phyloP scores from a whole-genome alignment of 2,797 vertebrate genomes.

The Lateolabrax maculatus region DNA sequence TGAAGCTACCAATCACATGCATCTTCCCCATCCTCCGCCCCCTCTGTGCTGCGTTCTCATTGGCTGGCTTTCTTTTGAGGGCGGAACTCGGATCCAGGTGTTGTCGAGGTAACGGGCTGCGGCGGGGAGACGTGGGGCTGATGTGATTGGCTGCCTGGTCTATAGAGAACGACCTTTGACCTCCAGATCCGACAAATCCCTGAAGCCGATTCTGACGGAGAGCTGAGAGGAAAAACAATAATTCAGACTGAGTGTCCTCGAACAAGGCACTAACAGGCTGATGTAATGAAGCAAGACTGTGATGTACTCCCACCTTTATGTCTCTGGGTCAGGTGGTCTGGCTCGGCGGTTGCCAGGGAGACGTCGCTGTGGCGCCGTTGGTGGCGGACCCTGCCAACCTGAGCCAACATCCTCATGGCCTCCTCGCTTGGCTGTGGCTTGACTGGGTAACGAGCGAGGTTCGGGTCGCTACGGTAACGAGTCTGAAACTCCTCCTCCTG shows the following conservation, averaged over 20 bases:
- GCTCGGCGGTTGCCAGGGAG: slow-evolving; percentile 89
- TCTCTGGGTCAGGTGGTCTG: slow-evolving; percentile 83
- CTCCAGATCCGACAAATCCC: slow-evolving; percentile 46
- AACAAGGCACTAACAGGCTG: slow-evolving; percentile 35
- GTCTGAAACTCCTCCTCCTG: slow-evolving; percentile 93
- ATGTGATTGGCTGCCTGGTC: slow-evolving; percentile 87
- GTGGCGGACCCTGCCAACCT: slow-evolving; percentile 92
- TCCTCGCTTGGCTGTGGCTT: slow-evolving; percentile 95
- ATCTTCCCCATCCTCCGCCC: slow-evolving; percentile 90
- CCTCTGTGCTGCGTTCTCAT: slow-evolving; percentile 88
- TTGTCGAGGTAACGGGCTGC: slow-evolving; percentile 91
- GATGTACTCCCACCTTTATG: slow-evolving; percentile 40
- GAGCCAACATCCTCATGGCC: slow-evolving; percentile 93
- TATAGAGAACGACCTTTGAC: slow-evolving; percentile 91
- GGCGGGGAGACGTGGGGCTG: slow-evolving; percentile 90
- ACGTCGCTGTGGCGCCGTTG: slow-evolving; percentile 94
- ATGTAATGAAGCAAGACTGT: not conserved
- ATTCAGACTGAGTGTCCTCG: not conserved
- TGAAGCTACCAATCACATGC: slow-evolving; percentile 91
- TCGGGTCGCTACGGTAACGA: slow-evolving; percentile 94
- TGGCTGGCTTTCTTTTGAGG: slow-evolving; percentile 89
- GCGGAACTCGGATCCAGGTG: slow-evolving; percentile 92
- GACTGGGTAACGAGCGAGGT: slow-evolving; percentile 94
- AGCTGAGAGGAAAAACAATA: slow-evolving; percentile 25
- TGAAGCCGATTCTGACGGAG: slow-evolving; percentile 41